phyloP scores from a whole-genome alignment of 1,140 invertebrate genomes.

The Drosophila bocki region DNA sequence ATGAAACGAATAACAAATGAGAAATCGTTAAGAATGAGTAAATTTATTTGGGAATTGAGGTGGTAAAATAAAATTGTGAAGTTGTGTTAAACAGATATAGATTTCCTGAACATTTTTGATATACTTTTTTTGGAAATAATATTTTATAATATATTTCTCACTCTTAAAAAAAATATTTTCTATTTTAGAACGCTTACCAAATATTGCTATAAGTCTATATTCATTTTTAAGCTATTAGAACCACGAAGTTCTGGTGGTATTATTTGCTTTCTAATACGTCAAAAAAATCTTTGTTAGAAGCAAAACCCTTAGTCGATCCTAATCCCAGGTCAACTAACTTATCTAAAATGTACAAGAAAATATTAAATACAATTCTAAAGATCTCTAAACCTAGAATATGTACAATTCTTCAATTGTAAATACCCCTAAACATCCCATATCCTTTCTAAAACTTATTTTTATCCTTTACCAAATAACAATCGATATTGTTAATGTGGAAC shows the following conservation, averaged over 20 bases:
- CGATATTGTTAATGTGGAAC: conserved; percentile 16
- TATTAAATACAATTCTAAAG: too few relatives aligned
- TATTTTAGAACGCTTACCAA: too few relatives aligned
- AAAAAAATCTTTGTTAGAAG: neutral
- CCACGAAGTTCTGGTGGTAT: rapidly evolving
- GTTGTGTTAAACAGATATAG: neutral
- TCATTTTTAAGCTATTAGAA: neutral
- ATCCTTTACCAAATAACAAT: conserved; percentile 15
- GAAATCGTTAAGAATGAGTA: conserved; percentile 57
- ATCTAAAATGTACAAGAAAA: neutral
- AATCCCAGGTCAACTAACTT: neutral
- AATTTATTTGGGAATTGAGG: conserved; percentile 1
- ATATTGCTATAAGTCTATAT: neutral
- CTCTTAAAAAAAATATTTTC: too few relatives aligned
- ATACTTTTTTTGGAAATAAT: too few relatives aligned
- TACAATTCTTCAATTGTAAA: neutral
- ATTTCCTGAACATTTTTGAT: too few relatives aligned
- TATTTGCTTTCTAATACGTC: too few relatives aligned
- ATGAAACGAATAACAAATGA: conserved; percentile 69
- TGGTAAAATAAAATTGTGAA: neutral
- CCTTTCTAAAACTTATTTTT: neutral
- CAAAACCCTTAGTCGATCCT: neutral
- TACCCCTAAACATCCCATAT: neutral
- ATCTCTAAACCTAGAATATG: too few relatives aligned
- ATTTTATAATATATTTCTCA: too few relatives aligned